Evolutionary conservation across 2,888 invertebrate species (phyloP), one percentile per base, ranked within the genome.

Genomic region (Temnothorax unifasciatus): DNA sequence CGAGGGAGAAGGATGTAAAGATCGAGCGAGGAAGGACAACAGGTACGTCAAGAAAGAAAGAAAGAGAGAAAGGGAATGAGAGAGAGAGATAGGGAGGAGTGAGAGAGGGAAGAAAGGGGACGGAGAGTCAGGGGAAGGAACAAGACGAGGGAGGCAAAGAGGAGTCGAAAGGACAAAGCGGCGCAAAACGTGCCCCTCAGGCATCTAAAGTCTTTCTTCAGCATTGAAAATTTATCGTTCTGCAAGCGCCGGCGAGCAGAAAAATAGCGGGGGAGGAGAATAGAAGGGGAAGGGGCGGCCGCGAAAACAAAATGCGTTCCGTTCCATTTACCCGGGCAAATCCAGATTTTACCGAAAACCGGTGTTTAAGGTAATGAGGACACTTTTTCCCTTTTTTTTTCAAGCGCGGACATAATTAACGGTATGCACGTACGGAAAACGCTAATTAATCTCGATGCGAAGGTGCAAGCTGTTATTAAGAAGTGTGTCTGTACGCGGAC

Each of bases 391-490:
- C 54, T 8, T 38, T 50, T 8, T 38, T 50, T 81, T 68, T 61
- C 21, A 18, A 29, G 38, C 64, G 66, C 54, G 29, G 50, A 71
- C 77, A 79, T 83, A 87, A 90, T 90, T 86, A 90, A 66, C 85
- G 77, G 79, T 76, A 21, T 44, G 3, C 76, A 34, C 59, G 82
- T 73, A 86, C 84, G 88, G 88, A 85, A 88, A 89, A 86, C 90
- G 85, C 86, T 90, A 90, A 90, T 90, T 90, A 91, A 86, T 85
- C 82, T 66, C 52, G 82, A 50, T 15, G 82, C 68, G 54, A 79
- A 89, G 89, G 86, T 91, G 88, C 91, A 88, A 90, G 88, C 89
- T 84, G 85, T 91, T 87, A 91, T 90, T 89, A 88, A 84, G 81
- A 76, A 76, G 57, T 54, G 64, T 75, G 76, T 66, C 13, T 34